Evolutionary conservation across 2,113 vertebrate species (phyloP), one percentile per base, ranked within the genome.

Genomic region (Narcine bancroftii): DNA sequence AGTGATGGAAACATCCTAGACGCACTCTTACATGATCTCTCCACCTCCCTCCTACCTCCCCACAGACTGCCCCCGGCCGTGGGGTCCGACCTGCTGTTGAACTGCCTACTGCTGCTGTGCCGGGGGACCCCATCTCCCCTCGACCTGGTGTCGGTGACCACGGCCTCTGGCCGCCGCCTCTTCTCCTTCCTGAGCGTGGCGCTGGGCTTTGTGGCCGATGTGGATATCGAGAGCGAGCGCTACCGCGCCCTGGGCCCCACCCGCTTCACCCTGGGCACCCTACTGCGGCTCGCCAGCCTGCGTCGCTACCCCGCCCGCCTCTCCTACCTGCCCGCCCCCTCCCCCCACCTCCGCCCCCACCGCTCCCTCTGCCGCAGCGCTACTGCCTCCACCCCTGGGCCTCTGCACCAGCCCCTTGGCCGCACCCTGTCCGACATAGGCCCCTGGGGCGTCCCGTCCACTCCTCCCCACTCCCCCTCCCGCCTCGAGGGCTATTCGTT

Each of bases 131-230:
- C 96, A 63, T 93, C 94, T 29, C 98, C 97, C 0, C 95, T 99
- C 96, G 98, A 99, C 95, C 95, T 98, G 92, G 96, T 98, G 21
- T 98, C 98, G 0, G 96, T 99, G 93, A 98, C 97, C 0, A 96
- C 97, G 36, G 97, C 97, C 85, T 97, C 97, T 0, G 94, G 95
- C 33, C 6, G 1, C 2, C 96, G 95, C 92, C 94, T 96, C 56
- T 98, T 98, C 94, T 99, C 98, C 93, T 98, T 98, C 95, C 95
- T 99, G 45, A 96, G 97, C 21, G 97, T 99, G 93, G 98, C 98
- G 93, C 98, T 98, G 98, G 98, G 98, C 63, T 97, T 99, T 79
- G 96, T 99, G 92, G 98, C 98, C 0, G 98, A 99, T 2, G 98
- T 98, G 92, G 98, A 99, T 93, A 97, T 98, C 6, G 98, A 98